phyloP scores from a whole-genome alignment of 2,888 invertebrate genomes.

The Gastracanthus pulcherrimus region DNA sequence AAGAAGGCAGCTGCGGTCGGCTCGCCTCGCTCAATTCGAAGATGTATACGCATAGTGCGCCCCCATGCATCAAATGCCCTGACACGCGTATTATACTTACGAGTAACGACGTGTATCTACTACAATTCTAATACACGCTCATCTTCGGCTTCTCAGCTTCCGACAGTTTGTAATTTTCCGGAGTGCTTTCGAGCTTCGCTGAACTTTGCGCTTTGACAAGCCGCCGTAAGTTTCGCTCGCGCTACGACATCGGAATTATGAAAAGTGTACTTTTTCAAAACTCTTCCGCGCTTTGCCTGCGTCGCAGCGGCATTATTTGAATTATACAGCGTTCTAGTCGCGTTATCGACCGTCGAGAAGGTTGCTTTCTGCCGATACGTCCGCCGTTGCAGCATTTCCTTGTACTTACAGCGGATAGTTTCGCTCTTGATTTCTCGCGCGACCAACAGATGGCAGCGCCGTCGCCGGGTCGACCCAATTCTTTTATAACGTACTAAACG shows the following conservation, averaged over 20 bases:
- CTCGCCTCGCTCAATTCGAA: background rate
- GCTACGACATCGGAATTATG: too few species aligned
- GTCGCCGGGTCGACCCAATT: background rate
- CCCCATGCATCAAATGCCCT: background rate
- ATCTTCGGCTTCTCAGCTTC: background rate
- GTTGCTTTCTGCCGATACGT: background rate
- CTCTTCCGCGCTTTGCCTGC: too few species aligned
- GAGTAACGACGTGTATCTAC: background rate
- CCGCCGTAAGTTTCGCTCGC: too few species aligned
- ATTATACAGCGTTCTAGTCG: too few species aligned
- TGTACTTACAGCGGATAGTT: background rate
- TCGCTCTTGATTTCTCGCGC: background rate
- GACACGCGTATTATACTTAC: background rate
- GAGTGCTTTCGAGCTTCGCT: too few species aligned
- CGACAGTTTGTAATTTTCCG: background rate
- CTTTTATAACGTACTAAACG: too few species aligned
- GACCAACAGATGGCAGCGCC: background rate
- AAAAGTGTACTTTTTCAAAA: too few species aligned
- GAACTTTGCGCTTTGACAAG: background rate
- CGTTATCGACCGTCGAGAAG: background rate
- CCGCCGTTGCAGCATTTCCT: background rate
- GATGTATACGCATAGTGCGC: background rate
- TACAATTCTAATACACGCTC: background rate
- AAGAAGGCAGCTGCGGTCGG: too few species aligned
- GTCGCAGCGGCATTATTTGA: background rate